phyloP scores from a whole-genome alignment of 1,140 invertebrate genomes.

The Sarcophaga peregrina region DNA sequence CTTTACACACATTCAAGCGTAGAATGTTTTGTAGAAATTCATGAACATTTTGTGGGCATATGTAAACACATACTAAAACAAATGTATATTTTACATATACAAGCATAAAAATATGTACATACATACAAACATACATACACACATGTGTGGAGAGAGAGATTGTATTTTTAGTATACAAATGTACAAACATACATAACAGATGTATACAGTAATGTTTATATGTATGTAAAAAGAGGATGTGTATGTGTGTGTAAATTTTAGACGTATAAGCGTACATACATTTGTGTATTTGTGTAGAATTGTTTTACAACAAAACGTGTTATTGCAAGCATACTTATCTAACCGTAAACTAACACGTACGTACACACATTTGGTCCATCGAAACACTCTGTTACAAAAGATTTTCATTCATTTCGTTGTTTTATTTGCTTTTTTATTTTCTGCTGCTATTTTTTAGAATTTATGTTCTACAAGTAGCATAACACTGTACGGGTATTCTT shows the following conservation, averaged over 20 bases:
- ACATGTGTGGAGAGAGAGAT: too few species aligned
- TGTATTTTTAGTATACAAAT: too few species aligned
- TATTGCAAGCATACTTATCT: conserved; percentile 18
- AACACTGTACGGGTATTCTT: neutral
- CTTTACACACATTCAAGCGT: too few species aligned
- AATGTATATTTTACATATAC: neutral
- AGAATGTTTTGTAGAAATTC: too few species aligned
- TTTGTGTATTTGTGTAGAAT: neutral
- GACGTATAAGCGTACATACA: neutral
- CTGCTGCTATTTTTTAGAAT: too few species aligned
- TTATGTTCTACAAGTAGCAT: too few species aligned
- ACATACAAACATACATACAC: too few species aligned
- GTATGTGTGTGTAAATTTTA: neutral
- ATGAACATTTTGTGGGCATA: too few species aligned
- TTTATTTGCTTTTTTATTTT: too few species aligned
- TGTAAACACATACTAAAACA: conserved; percentile 1
- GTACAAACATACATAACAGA: too few species aligned
- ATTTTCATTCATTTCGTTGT: neutral
- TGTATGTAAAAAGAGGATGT: neutral
- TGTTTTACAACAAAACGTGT: conserved; percentile 5
- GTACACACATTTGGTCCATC: neutral
- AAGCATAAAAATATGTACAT: too few species aligned
- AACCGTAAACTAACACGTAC: conserved; percentile 26
- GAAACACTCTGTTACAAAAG: neutral
- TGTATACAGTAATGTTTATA: neutral